Evolutionary conservation across 2,888 invertebrate genomes (phyloP).

Genomic region (Malthinus seriepunctatus): DNA sequence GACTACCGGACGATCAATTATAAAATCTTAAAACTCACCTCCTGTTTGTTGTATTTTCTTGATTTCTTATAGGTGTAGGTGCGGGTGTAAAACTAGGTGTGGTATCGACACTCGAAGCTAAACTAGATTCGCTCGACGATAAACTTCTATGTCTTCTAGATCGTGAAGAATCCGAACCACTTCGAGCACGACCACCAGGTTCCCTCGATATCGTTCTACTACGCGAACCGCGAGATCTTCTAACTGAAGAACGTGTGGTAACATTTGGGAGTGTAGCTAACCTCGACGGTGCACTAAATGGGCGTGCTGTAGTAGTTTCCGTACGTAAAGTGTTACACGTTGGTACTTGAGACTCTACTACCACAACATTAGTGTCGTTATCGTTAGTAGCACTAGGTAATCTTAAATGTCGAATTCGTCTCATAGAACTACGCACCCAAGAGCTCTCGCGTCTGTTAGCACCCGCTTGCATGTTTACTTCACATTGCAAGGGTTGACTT

Average conservation of each 20-base stretch:
- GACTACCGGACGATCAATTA: too few species aligned
- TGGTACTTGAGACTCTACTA: not conserved
- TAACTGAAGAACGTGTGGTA: slow-evolving; percentile 31
- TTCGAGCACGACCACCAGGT: slow-evolving; percentile 44
- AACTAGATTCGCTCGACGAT: slow-evolving; percentile 52
- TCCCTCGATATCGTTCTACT: slow-evolving; percentile 40
- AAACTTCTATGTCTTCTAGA: slow-evolving; percentile 50
- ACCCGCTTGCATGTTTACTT: slow-evolving; percentile 17
- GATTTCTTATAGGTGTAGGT: slow-evolving; percentile 35
- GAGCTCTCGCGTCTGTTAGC: slow-evolving; percentile 41
- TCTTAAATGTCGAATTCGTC: slow-evolving; percentile 58
- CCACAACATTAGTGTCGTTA: slow-evolving; percentile 16
- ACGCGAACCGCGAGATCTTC: slow-evolving; percentile 38
- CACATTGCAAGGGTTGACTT: slow-evolving; percentile 37
- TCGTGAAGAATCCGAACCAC: slow-evolving; percentile 50
- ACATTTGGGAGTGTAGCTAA: slow-evolving; percentile 30
- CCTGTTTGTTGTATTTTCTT: slow-evolving; percentile 33
- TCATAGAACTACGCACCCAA: slow-evolving; percentile 63
- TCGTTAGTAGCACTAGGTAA: slow-evolving; percentile 49
- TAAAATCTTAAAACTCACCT: slow-evolving; percentile 9
- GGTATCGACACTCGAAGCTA: slow-evolving; percentile 51
- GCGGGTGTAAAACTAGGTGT: slow-evolving; percentile 46
- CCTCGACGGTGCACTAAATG: slow-evolving; percentile 51
- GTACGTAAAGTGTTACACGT: slow-evolving; percentile 14
- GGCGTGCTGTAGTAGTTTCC: slow-evolving; percentile 36